These are phyloP conservation scores for Myxocyprinus asiaticus DNA, from an alignment of 2,113 vertebrate genomes.

Conservation along the genomic window DNA sequence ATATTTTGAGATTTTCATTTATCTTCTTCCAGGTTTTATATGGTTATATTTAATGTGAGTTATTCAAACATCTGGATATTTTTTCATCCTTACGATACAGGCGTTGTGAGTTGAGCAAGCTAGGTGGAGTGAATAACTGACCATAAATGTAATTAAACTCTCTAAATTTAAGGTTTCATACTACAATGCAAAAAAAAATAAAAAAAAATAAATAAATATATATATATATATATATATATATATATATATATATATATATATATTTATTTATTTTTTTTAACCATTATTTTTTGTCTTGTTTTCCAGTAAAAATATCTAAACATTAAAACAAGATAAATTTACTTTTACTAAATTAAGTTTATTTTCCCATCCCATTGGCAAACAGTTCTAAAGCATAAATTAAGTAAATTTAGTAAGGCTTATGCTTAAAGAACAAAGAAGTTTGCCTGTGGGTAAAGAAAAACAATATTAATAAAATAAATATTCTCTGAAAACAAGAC, in stretches of 20 bases:
- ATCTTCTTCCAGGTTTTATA: conserved; percentile 49
- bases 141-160: conserved; percentile 1
- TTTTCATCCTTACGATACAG: conserved; percentile 28
- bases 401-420: too few relatives aligned
- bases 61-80: conserved; percentile 38
- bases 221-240: too few relatives aligned
- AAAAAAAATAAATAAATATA: too few relatives aligned
- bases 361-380: neutral
- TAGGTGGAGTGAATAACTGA: conserved; percentile 37
- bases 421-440: neutral
- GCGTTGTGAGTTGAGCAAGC: neutral
- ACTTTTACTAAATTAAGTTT: too few relatives aligned
- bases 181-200: too few relatives aligned
- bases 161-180: conserved; percentile 25
- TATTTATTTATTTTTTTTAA: too few relatives aligned
- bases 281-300: too few relatives aligned
- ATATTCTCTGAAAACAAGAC: neutral
- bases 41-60: conserved; percentile 45
- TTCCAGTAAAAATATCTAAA: neutral
- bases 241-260: too few relatives aligned
- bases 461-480: neutral
- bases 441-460: neutral
- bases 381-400: neutral
- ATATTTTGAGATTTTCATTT: conserved; percentile 46
- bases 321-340: neutral